Evolutionary conservation across 2,888 invertebrate species (phyloP).

Genomic region (Troides aeacus): DNA sequence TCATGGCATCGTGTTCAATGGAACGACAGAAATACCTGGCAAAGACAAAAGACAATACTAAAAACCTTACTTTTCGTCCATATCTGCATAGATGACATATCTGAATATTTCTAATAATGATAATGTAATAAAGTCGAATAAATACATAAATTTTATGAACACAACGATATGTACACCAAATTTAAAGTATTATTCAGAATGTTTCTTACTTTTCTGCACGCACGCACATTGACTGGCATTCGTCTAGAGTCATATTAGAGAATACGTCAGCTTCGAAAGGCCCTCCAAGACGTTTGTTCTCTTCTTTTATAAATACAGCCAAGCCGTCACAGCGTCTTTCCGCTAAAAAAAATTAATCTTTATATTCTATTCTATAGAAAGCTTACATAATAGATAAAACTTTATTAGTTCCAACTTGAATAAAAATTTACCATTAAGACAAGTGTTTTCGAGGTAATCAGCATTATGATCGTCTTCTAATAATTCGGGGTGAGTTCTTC

Average conservation of each 20-base stretch:
- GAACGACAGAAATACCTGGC: constrained; percentile 90
- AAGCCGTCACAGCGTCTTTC: constrained; percentile 92
- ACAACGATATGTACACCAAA: not conserved
- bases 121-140: not conserved
- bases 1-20: constrained; percentile 93
- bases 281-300: constrained; percentile 91
- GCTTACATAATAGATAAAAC: not conserved
- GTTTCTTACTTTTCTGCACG: constrained; percentile 88
- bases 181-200: not conserved
- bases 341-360: constrained; percentile 69
- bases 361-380: not conserved
- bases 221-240: constrained; percentile 93
- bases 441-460: constrained; percentile 95
- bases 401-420: not conserved
- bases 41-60: constrained; percentile 30
- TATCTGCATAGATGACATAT: not conserved
- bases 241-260: constrained; percentile 91
- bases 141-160: too few relatives aligned
- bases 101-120: not conserved
- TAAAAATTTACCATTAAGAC: constrained; percentile 86
- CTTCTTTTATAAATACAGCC: constrained; percentile 93
- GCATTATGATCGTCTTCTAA: constrained; percentile 92
- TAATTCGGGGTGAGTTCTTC: constrained; percentile 91
- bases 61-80: too few relatives aligned
- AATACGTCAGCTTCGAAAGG: constrained; percentile 94